phyloP scores from a whole-genome alignment of 2,113 vertebrate species.

The Illadopsis cleaveri region DNA sequence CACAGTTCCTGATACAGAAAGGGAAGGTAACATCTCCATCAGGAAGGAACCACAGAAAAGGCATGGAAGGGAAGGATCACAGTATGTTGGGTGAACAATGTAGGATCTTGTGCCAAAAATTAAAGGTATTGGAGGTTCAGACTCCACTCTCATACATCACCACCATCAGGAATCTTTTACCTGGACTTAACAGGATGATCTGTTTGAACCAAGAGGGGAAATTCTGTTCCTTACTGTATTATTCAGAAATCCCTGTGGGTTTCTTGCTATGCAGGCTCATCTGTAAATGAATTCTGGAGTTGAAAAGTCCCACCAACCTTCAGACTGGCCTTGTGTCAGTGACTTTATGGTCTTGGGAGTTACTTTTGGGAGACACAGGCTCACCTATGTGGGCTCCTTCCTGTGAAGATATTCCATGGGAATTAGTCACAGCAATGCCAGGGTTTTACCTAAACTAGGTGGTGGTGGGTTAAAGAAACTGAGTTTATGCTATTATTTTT shows the following conservation, averaged over 20 bases:
- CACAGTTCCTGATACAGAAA: background rate
- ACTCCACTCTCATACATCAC: background rate
- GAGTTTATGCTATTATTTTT: background rate
- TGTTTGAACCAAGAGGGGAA: background rate
- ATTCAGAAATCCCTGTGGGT: accelerated
- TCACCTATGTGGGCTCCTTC: background rate
- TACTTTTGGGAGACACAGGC: accelerated
- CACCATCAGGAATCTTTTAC: background rate
- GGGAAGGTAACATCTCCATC: background rate
- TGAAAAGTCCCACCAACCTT: background rate
- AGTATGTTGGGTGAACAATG: background rate
- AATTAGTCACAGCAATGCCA: background rate
- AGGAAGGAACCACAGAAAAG: background rate
- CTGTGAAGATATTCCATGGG: background rate
- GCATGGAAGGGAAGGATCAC: background rate
- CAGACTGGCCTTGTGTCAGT: background rate
- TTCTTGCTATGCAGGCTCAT: background rate
- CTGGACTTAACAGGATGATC: background rate
- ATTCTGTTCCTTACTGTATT: background rate
- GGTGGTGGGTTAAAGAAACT: background rate
- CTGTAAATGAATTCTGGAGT: background rate
- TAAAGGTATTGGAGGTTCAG: background rate
- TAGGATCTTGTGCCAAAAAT: background rate
- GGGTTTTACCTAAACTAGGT: background rate
- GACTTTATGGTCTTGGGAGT: background rate